These are phyloP conservation scores for Labeo rohita DNA, from an alignment of 2,113 vertebrate species.

Conservation along the genomic window DNA sequence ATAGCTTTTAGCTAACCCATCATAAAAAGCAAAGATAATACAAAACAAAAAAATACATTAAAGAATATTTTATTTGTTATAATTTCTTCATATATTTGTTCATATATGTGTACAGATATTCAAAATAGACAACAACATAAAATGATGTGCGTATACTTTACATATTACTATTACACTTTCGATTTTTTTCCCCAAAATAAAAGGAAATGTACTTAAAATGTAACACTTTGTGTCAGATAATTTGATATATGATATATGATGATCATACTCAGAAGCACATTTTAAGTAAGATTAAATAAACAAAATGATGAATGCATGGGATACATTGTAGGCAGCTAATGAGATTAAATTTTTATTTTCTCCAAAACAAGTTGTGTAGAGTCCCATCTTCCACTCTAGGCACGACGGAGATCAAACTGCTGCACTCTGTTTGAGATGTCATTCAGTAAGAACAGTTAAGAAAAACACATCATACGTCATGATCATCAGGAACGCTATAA, in stretches of 20 bases:
- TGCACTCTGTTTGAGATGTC: slow-evolving; percentile 83
- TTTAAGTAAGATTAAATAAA: background rate
- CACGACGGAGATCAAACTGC: slow-evolving; percentile 71
- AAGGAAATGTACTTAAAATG: background rate
- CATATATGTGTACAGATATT: slow-evolving; percentile 45
- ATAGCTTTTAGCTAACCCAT: background rate
- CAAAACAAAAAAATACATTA: background rate
- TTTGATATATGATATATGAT: slow-evolving; percentile 4
- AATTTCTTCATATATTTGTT: slow-evolving; percentile 47
- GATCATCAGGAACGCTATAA: background rate
- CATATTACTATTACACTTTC: background rate
- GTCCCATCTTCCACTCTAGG: slow-evolving; percentile 58
- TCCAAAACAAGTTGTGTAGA: background rate
- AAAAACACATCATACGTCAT: background rate
- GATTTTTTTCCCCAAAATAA: slow-evolving; percentile 38
- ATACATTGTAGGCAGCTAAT: background rate
- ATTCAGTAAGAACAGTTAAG: slow-evolving; percentile 87
- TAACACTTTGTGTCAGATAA: background rate
- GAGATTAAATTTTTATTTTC: background rate
- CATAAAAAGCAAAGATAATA: background rate
- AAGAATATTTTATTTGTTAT: slow-evolving; percentile 18
- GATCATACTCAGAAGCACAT: background rate
- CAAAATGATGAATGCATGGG: background rate
- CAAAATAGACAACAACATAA: slow-evolving; percentile 47
- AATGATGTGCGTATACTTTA: slow-evolving; percentile 26